Evolutionary conservation across 2,113 vertebrate genomes (phyloP).

Genomic region (Tychaedon coryphoeus): DNA sequence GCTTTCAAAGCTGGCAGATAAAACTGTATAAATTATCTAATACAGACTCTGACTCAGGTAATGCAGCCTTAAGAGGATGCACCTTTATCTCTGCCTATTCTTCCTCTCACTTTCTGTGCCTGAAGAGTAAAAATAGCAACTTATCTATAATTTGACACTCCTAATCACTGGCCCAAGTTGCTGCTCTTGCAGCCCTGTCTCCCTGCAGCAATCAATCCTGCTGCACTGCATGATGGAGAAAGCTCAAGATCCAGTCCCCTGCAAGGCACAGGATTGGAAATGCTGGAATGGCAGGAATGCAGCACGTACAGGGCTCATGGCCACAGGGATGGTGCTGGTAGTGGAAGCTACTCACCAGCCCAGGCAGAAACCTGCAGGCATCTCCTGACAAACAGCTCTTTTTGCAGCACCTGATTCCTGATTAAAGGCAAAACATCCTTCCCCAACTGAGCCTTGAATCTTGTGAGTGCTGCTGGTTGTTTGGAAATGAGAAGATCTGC

Average conservation of each 20-base stretch:
- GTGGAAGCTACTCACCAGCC: not conserved
- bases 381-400: not conserved
- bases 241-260: not conserved
- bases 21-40: not conserved
- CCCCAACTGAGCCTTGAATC: not conserved
- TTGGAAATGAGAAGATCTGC: not conserved
- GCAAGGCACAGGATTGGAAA: not conserved
- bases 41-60: not conserved
- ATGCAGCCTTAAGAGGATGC: not conserved
- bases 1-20: not conserved
- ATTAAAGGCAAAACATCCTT: not conserved
- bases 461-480: not conserved
- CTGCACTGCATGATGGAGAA: not conserved
- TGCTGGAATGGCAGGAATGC: not conserved
- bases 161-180: not conserved
- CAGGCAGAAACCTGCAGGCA: not conserved
- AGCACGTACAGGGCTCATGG: fast-evolving
- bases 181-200: not conserved
- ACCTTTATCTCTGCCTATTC: not conserved
- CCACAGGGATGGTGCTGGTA: not conserved
- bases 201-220: not conserved
- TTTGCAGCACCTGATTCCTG: not conserved
- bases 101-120: not conserved
- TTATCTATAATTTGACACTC: not conserved
- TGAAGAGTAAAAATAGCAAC: not conserved